Percentiles rank a stretch among this genome's conserved stretches.
phyloP scores from a whole-genome alignment of 2,797 vertebrate species.

The Todus mexicanus region DNA sequence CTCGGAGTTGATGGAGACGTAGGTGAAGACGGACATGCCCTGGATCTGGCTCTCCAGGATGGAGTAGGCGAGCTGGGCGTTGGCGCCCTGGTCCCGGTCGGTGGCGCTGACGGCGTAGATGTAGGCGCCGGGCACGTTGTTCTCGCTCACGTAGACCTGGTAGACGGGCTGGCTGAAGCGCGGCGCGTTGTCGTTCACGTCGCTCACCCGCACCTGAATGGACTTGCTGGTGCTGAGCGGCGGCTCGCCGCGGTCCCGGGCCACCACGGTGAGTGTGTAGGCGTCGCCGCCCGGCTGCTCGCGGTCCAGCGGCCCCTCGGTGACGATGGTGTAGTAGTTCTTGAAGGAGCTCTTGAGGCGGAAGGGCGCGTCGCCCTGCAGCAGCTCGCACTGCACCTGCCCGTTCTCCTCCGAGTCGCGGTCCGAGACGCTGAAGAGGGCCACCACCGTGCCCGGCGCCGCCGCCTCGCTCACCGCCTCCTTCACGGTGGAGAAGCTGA shows the following conservation, averaged over 20 bases:
- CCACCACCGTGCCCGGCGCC: constrained; percentile 91
- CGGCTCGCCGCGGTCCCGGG: constrained; percentile 86
- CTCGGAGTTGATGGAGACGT: constrained; percentile 97
- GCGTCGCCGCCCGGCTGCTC: constrained; percentile 84
- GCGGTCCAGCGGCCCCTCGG: constrained; percentile 88
- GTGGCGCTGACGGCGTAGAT: constrained; percentile 93
- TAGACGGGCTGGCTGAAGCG: constrained; percentile 90
- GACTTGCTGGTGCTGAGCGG: constrained; percentile 89
- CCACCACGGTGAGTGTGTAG: constrained; percentile 92
- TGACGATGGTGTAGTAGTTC: constrained; percentile 95
- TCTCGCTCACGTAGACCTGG: constrained; percentile 95
- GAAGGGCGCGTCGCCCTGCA: constrained; percentile 92
- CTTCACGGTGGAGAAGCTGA: constrained; percentile 95
- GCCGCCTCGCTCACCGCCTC: constrained; percentile 94
- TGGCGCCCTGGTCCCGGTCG: constrained; percentile 89
- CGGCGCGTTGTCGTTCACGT: constrained; percentile 96
- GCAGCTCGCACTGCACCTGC: constrained; percentile 90
- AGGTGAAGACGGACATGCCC: constrained; percentile 97
- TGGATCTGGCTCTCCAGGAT: constrained; percentile 95
- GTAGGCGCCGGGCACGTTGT: constrained; percentile 96
- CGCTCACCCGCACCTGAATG: constrained; percentile 91
- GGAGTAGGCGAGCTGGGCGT: constrained; percentile 88
- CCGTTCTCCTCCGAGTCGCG: constrained; percentile 93
- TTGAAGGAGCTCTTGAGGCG: constrained; percentile 92
- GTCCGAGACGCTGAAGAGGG: constrained; percentile 93